Percentiles rank a stretch among this genome's conserved stretches.
Conservation (phyloP, 2,113 vertebrate genomes). For the Leuciscus idus region DNA sequence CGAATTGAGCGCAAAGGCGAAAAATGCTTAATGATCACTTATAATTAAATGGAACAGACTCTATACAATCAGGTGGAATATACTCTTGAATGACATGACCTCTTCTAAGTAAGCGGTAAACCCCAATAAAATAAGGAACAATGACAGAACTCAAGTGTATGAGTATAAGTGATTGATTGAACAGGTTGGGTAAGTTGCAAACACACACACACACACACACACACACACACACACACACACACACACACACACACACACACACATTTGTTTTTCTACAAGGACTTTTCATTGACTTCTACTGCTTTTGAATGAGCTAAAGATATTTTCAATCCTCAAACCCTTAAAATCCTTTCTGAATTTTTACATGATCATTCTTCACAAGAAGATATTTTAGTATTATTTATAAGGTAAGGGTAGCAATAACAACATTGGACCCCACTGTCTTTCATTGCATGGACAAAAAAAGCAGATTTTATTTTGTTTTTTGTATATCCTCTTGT, state of each 20-base stretch:
- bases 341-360: background rate
- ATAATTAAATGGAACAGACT: background rate
- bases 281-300: background rate
- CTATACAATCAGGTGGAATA: background rate
- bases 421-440: background rate
- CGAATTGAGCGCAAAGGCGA: background rate
- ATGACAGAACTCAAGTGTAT: conserved; percentile 13
- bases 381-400: background rate
- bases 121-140: conserved; percentile 28
- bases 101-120: conserved; percentile 28
- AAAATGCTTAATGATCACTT: conserved; percentile 7
- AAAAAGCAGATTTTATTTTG: background rate
- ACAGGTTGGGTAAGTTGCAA: background rate
- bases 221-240: too few species aligned
- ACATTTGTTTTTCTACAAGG: background rate
- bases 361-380: background rate
- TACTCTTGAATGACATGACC: conserved; percentile 32
- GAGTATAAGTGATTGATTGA: background rate
- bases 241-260: too few species aligned
- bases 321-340: background rate
- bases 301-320: background rate
- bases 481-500: background rate
- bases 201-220: too few species aligned
- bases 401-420: background rate
- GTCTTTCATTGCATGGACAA: background rate